Evolutionary conservation across 1,140 invertebrate genomes (phyloP).

Genomic region (Meloidogyne exigua): DNA sequence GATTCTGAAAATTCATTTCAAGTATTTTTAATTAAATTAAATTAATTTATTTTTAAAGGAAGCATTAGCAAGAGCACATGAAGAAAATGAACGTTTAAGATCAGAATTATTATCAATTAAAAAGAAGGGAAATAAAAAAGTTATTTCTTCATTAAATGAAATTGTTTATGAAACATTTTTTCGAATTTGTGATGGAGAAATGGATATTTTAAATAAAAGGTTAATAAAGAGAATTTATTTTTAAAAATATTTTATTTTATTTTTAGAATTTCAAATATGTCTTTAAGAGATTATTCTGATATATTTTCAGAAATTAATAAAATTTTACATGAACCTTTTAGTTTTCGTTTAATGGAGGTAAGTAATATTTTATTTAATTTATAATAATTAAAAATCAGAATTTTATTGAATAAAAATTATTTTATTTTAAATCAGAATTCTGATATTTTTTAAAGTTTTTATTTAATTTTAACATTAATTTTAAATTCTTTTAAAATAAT

Average conservation of each 20-base stretch:
- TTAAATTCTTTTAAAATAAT: too few relatives aligned
- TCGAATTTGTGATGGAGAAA: constrained; percentile 28
- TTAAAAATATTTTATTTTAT: constrained; percentile 8
- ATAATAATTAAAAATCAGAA: too few relatives aligned
- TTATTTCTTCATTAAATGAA: background rate
- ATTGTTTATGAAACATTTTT: constrained; percentile 37
- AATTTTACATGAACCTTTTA: constrained; percentile 43
- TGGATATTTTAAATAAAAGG: constrained; percentile 31
- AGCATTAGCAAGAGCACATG: background rate
- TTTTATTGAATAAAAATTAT: too few relatives aligned
- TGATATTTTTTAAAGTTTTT: too few relatives aligned
- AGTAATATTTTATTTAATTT: too few relatives aligned
- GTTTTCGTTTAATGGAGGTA: constrained; percentile 41
- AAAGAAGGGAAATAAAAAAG: constrained; percentile 6
- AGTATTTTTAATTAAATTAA: background rate
- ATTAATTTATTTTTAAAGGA: constrained; percentile 14
- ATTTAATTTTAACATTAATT: too few relatives aligned
- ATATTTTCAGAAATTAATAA: constrained; percentile 35
- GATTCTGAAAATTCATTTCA: background rate
- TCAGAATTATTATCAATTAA: constrained; percentile 2
- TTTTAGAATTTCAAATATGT: constrained; percentile 18
- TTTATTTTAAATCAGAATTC: too few relatives aligned
- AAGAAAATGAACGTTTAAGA: constrained; percentile 14
- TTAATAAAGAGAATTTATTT: background rate
- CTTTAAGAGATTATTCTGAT: constrained; percentile 38